A percentile compares a stretch with the other conserved stretches of the same genome.
These are phyloP conservation scores for Ceuthmochares aereus DNA, from an alignment of 2,113 vertebrate species.

Conservation along the genomic window DNA sequence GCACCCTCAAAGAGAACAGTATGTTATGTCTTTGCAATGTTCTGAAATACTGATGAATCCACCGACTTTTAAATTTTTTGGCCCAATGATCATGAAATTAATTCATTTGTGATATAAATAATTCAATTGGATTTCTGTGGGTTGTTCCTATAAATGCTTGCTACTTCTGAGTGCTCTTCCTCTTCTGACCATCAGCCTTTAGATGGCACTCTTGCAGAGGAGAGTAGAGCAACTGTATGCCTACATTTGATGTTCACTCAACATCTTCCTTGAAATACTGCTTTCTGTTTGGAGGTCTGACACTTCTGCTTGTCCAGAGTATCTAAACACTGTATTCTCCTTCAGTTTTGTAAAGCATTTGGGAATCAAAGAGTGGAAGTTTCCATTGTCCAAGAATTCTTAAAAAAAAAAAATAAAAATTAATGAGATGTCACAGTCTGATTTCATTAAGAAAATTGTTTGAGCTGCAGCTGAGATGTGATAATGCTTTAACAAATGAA, in stretches of 20 bases:
- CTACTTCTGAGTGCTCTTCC: not conserved
- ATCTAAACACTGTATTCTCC: not conserved
- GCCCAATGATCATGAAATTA: not conserved
- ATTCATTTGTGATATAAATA: not conserved
- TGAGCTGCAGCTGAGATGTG: not conserved
- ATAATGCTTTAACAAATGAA: not conserved
- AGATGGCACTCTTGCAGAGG: not conserved
- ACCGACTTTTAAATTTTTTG: not conserved
- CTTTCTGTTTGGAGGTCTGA: not conserved
- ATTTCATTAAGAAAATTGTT: not conserved
- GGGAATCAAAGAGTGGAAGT: not conserved
- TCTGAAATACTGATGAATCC: not conserved
- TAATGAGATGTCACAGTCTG: not conserved
- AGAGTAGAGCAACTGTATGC: too few species aligned
- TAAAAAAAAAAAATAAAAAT: not conserved
- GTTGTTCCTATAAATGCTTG: accelerated
- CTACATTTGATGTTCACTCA: not conserved
- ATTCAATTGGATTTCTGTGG: not conserved
- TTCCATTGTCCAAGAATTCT: not conserved
- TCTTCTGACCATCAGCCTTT: not conserved
- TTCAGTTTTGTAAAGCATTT: not conserved
- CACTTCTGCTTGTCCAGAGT: not conserved
- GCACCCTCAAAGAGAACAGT: not conserved
- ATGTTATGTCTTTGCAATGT: not conserved
- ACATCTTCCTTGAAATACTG: accelerated